These are phyloP conservation scores for Neoaliturus tenellus DNA, from an alignment of 2,888 invertebrate genomes.

Conservation along the genomic window DNA sequence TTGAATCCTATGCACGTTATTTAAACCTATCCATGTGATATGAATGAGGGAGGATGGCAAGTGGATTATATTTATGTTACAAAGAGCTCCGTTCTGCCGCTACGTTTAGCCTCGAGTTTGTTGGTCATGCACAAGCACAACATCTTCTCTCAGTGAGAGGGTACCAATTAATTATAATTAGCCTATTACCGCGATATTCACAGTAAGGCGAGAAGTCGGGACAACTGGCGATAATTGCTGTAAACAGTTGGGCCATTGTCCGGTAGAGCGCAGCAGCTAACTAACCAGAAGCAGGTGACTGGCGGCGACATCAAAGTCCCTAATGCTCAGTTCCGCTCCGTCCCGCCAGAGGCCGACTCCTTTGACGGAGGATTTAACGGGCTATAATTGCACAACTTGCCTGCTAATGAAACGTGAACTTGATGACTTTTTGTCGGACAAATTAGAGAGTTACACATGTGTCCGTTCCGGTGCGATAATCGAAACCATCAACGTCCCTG, in stretches of 20 bases:
- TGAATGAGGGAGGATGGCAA: too few species aligned
- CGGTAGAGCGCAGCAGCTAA: slow-evolving; percentile 48
- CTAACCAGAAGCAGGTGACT: slow-evolving; percentile 57
- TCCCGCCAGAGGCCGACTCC: background rate
- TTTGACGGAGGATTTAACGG: slow-evolving; percentile 50
- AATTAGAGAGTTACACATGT: slow-evolving; percentile 53
- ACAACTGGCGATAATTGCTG: slow-evolving; percentile 39
- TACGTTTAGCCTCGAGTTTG: background rate
- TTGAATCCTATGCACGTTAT: too few species aligned
- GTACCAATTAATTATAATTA: slow-evolving; percentile 49
- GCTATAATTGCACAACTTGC: slow-evolving; percentile 50
- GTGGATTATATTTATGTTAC: background rate
- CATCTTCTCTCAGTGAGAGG: slow-evolving; percentile 12
- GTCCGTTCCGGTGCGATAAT: slow-evolving; percentile 17
- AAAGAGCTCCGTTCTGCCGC: background rate
- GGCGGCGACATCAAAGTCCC: slow-evolving; percentile 37
- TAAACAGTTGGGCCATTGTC: slow-evolving; percentile 46
- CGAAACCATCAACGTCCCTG: slow-evolving; percentile 5
- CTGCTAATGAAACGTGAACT: slow-evolving; percentile 48
- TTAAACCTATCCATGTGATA: too few species aligned
- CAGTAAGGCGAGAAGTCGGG: slow-evolving; percentile 34
- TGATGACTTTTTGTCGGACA: slow-evolving; percentile 51
- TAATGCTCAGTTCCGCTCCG: slow-evolving; percentile 38
- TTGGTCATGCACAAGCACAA: slow-evolving; percentile 24
- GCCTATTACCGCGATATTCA: slow-evolving; percentile 42